Conservation (phyloP, 2,113 vertebrate species). For the Coracopsis vasa region DNA sequence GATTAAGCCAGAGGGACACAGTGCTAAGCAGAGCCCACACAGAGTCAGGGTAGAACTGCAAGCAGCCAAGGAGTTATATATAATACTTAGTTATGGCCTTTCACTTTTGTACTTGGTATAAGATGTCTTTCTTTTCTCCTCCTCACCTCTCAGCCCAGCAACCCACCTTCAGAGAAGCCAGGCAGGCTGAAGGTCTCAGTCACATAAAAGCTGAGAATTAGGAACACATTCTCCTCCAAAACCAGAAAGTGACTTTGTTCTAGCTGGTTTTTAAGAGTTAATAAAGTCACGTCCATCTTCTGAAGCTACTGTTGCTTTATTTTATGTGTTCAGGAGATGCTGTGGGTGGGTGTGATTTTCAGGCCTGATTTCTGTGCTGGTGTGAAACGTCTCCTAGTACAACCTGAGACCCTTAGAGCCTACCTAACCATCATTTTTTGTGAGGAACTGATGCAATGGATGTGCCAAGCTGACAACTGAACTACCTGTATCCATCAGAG, state of each 20-base stretch:
- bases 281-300: not conserved
- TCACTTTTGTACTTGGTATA: not conserved
- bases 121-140: not conserved
- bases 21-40: not conserved
- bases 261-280: not conserved
- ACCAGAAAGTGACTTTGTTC: not conserved
- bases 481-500: not conserved
- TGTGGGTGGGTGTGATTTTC: not conserved
- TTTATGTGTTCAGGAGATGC: not conserved
- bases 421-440: not conserved
- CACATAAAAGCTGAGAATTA: not conserved
- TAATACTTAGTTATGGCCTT: not conserved
- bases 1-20: not conserved
- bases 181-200: not conserved
- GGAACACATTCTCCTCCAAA: not conserved
- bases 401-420: not conserved
- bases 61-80: not conserved
- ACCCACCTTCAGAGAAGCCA: not conserved
- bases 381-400: not conserved
- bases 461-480: not conserved
- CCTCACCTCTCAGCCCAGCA: not conserved
- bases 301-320: not conserved
- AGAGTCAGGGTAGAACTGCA: not conserved
- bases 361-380: not conserved
- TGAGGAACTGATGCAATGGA: not conserved